A percentile compares a stretch with the other conserved stretches of the same genome.
phyloP scores from a whole-genome alignment of 2,113 vertebrate genomes.

The Corynorhinus townsendii region DNA sequence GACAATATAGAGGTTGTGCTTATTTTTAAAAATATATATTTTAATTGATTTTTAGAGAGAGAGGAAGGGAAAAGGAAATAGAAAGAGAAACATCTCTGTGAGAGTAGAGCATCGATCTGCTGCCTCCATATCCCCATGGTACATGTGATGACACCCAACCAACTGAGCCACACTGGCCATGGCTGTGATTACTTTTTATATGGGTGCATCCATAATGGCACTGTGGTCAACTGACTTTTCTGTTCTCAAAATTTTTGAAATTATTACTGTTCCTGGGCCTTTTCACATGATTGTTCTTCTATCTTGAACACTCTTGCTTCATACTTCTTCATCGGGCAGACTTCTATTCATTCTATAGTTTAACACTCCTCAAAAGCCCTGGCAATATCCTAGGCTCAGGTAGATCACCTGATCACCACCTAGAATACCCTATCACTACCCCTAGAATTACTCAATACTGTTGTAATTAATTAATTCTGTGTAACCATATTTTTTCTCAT shows the following conservation, averaged over 20 bases:
- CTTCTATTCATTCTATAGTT: neutral
- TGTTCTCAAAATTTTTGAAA: neutral
- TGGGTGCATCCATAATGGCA: neutral
- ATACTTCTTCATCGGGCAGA: neutral
- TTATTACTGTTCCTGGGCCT: neutral
- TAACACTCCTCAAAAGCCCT: neutral
- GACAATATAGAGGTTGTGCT: neutral
- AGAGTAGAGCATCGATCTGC: rapidly evolving
- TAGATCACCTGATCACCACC: neutral
- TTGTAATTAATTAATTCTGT: neutral
- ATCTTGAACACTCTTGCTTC: neutral
- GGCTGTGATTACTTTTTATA: neutral
- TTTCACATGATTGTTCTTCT: neutral
- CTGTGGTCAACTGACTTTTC: neutral
- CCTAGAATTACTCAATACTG: neutral
- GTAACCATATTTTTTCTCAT: neutral
- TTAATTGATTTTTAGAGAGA: no score
- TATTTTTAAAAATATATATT: neutral
- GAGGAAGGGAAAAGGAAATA: no score
- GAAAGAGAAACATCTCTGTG: no score
- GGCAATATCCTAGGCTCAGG: neutral
- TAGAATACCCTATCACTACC: rapidly evolving
- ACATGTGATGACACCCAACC: no score
- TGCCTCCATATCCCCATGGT: no score
- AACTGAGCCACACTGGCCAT: no score